Evolutionary conservation across 2,888 invertebrate genomes (phyloP).

Genomic region (Chloromyia formosa): DNA sequence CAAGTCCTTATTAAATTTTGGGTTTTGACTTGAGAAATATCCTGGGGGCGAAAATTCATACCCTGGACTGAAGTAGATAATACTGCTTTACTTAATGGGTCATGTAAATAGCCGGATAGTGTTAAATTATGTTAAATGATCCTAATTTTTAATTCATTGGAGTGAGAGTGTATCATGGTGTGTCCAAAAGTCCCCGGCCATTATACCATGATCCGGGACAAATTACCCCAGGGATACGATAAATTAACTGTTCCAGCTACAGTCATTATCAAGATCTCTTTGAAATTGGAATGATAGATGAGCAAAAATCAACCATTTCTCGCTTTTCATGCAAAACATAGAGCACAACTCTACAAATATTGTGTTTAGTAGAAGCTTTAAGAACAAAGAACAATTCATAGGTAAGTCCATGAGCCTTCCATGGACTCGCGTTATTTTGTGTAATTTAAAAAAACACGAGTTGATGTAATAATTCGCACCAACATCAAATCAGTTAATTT

Average conservation of each 20-base stretch:
- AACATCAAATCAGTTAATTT: too few species aligned
- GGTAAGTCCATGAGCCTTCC: too few species aligned
- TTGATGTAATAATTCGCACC: too few species aligned
- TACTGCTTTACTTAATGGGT: constrained; percentile 15
- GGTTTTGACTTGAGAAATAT: neutral
- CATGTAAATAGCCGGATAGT: constrained; percentile 35
- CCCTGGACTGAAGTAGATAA: constrained; percentile 2
- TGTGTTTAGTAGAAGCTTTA: too few species aligned
- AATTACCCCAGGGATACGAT: constrained; percentile 5
- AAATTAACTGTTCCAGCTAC: neutral
- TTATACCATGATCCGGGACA: neutral
- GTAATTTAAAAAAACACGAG: too few species aligned
- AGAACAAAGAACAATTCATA: too few species aligned
- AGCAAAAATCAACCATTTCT: too few species aligned
- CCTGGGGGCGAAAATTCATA: neutral
- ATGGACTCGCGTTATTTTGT: too few species aligned
- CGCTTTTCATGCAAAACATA: too few species aligned
- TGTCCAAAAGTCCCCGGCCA: neutral
- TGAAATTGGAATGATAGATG: too few species aligned
- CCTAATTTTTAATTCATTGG: constrained; percentile 34
- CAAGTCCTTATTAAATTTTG: constrained; percentile 29
- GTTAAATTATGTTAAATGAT: constrained; percentile 40
- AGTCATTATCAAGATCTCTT: neutral
- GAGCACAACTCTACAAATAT: too few species aligned
- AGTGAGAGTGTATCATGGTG: neutral